A percentile compares a stretch with the other conserved stretches of the same genome.
phyloP scores from a whole-genome alignment of 1,140 invertebrate species.

The Colletes latitarsis region DNA sequence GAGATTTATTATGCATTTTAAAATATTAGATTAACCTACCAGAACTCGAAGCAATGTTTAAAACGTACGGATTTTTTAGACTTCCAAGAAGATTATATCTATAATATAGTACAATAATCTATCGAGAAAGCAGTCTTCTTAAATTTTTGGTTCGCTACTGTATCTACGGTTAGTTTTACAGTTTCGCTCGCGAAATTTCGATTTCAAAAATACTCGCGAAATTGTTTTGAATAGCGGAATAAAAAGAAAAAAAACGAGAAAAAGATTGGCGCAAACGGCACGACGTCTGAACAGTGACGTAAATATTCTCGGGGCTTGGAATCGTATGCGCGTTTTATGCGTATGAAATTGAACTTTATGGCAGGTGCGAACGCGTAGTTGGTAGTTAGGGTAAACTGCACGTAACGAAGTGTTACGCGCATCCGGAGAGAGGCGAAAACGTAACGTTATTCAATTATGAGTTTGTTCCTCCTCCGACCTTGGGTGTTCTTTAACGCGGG shows the following conservation, averaged over 20 bases:
- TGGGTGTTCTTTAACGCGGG: neutral
- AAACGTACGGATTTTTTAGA: too few species aligned
- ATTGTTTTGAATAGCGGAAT: neutral
- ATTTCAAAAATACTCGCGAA: neutral
- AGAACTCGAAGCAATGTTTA: too few species aligned
- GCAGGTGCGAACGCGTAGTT: conserved; percentile 12
- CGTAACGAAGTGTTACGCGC: conserved; percentile 4
- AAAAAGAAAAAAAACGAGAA: too few species aligned
- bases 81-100: too few species aligned
- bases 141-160: too few species aligned
- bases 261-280: neutral
- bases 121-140: too few species aligned
- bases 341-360: neutral
- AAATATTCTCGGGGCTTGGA: neutral
- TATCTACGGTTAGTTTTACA: neutral
- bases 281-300: conserved; percentile 7
- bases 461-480: conserved; percentile 13
- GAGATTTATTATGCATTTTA: too few species aligned
- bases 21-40: too few species aligned
- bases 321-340: neutral
- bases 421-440: neutral
- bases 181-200: neutral
- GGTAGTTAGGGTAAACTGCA: conserved; percentile 12
- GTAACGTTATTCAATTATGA: neutral
- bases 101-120: too few species aligned